Conservation (phyloP, 2,888 invertebrate species). For the Maniola hyperantus region DNA sequence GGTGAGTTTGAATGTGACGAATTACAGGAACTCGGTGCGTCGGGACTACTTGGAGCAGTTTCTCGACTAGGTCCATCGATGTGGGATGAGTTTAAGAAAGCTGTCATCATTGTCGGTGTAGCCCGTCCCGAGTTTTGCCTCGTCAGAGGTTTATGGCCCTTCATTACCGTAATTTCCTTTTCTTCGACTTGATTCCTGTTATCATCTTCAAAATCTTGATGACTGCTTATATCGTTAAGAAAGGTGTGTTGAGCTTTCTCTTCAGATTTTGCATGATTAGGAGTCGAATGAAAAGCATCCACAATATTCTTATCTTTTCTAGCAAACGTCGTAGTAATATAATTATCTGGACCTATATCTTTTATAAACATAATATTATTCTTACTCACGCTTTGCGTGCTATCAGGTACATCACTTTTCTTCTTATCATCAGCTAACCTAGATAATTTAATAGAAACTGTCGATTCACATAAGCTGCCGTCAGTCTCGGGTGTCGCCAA, state of each 20-base stretch:
- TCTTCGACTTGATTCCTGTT: slow-evolving; percentile 78
- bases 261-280: slow-evolving; percentile 72
- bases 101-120: slow-evolving; percentile 77
- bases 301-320: slow-evolving; percentile 69
- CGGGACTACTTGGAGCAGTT: slow-evolving; percentile 62
- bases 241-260: slow-evolving; percentile 77
- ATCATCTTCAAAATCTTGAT: slow-evolving; percentile 77
- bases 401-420: slow-evolving; percentile 70
- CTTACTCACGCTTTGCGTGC: slow-evolving; percentile 70
- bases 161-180: slow-evolving; percentile 74
- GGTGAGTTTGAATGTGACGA: slow-evolving; percentile 74
- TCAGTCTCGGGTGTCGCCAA: slow-evolving; percentile 85
- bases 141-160: slow-evolving; percentile 87
- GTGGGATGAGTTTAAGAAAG: slow-evolving; percentile 74
- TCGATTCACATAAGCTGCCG: slow-evolving; percentile 82
- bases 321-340: slow-evolving; percentile 85
- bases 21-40: slow-evolving; percentile 69
- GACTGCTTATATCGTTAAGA: slow-evolving; percentile 74
- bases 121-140: slow-evolving; percentile 85
- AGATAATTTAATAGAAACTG: slow-evolving; percentile 75
- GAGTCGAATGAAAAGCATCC: slow-evolving; percentile 64
- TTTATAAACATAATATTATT: slow-evolving; percentile 84
- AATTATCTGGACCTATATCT: slow-evolving; percentile 88
- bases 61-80: slow-evolving; percentile 61
- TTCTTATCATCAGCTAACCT: slow-evolving; percentile 72